A percentile compares a stretch with the other conserved stretches of the same genome.
Evolutionary conservation across 2,888 invertebrate species (phyloP).

Genomic region (Himalopsyche anomala): DNA sequence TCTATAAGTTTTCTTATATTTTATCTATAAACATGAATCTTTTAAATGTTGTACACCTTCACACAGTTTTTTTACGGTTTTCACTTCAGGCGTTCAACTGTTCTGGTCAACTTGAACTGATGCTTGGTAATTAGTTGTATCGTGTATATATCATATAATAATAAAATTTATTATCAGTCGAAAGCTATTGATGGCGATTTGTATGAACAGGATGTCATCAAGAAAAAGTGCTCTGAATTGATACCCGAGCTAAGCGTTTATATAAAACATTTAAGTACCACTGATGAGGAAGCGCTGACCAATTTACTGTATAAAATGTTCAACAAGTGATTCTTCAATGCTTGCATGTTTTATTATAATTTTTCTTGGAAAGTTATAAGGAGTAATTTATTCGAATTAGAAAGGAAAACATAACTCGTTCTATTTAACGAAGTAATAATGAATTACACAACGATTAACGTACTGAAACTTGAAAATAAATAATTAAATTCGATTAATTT

Average conservation of each 20-base stretch:
- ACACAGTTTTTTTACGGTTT: too few species aligned
- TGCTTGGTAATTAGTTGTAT: too few species aligned
- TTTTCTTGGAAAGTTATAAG: conserved; percentile 22
- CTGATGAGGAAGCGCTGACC: not conserved
- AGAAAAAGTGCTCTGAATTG: not conserved
- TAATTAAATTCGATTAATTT: too few species aligned
- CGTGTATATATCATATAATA: not conserved
- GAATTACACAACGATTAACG: not conserved
- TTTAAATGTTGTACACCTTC: too few species aligned
- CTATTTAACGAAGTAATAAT: conserved; percentile 19
- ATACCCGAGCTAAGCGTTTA: not conserved
- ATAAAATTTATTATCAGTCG: not conserved
- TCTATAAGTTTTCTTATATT: too few species aligned
- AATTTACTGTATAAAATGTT: not conserved
- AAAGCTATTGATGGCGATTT: not conserved
- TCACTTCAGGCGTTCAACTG: too few species aligned
- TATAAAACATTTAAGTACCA: not conserved
- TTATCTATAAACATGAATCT: too few species aligned
- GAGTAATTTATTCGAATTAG: conserved; percentile 15
- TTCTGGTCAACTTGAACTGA: too few species aligned
- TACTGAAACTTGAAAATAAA: too few species aligned
- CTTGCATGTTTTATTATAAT: conserved; percentile 11
- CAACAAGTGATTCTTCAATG: not conserved
- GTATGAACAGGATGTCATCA: too few species aligned
- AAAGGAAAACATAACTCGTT: conserved; percentile 26